A percentile compares a stretch with the other conserved stretches of the same genome.
These are phyloP conservation scores for Macroglossus sobrinus DNA, from an alignment of 2,113 vertebrate species.

Conservation along the genomic window DNA sequence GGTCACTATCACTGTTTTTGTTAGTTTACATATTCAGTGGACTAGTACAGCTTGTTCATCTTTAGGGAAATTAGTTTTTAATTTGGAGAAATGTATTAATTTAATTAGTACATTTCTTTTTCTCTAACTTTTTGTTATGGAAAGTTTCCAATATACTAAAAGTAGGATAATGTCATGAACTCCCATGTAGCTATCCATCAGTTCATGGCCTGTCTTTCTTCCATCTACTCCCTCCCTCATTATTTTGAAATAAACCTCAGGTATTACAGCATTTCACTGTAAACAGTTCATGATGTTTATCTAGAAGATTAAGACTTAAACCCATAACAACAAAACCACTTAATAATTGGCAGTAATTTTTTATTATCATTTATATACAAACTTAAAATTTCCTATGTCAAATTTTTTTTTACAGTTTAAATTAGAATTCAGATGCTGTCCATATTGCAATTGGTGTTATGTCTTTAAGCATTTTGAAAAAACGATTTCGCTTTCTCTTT, in stretches of 20 bases:
- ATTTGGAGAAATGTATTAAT: background rate
- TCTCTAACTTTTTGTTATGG: constrained; percentile 17
- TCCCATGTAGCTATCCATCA: background rate
- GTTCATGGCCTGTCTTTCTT: background rate
- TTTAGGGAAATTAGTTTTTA: background rate
- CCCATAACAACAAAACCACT: background rate
- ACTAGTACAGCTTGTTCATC: background rate
- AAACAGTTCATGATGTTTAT: background rate
- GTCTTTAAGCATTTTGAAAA: background rate
- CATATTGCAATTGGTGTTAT: background rate
- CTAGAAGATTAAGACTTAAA: constrained; percentile 32
- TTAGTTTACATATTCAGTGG: background rate
- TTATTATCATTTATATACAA: background rate
- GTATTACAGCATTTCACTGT: constrained; percentile 24
- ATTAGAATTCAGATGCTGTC: constrained; percentile 13
- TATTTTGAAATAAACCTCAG: constrained; percentile 33
- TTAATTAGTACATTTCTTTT: background rate
- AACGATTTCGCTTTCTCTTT: background rate
- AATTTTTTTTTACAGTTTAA: background rate
- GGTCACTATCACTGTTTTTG: background rate
- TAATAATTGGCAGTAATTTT: background rate
- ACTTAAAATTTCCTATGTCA: constrained; percentile 7
- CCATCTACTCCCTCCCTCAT: background rate
- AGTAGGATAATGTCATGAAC: background rate
- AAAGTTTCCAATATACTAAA: background rate